Conservation (phyloP, 1,140 invertebrate species). For the Lepidurus arcticus region DNA sequence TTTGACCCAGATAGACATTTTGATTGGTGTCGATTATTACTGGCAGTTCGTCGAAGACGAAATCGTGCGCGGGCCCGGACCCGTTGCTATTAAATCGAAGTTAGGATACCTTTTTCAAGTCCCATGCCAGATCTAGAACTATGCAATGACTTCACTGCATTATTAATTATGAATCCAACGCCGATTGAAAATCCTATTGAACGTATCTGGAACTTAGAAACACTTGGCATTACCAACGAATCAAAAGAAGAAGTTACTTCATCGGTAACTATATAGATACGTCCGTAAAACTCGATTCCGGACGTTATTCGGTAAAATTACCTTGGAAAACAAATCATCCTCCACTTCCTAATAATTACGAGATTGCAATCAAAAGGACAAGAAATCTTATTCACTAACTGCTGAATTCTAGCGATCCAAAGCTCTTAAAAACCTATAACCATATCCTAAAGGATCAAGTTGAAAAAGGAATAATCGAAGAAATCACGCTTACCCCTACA, state of each 20-base stretch:
- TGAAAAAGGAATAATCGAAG: conserved; percentile 27
- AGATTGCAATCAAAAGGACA: conserved; percentile 10
- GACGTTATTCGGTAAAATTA: conserved; percentile 25
- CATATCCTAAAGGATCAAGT: conserved; percentile 29
- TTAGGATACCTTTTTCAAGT: conserved; percentile 24
- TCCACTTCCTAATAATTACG: conserved; percentile 27
- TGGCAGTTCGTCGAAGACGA: conserved; percentile 29
- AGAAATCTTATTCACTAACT: neutral
- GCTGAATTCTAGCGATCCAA: neutral
- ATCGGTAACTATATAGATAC: neutral
- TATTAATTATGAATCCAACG: neutral
- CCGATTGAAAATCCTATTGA: neutral
- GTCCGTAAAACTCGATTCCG: neutral
- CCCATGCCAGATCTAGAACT: neutral
- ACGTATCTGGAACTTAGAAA: neutral
- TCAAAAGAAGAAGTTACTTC: no score
- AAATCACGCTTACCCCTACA: neutral
- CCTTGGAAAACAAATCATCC: conserved; percentile 29
- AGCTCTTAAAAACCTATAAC: conserved; percentile 23
- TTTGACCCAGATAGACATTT: conserved; percentile 24
- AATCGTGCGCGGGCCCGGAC: conserved; percentile 16
- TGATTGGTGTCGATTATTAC: conserved; percentile 22
- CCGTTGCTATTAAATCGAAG: conserved; percentile 12
- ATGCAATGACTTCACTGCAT: neutral
- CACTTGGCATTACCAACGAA: conserved; percentile 1